Base-by-base conservation (phyloP, 2,797 vertebrate species). In the Chromis chromis region DNA sequence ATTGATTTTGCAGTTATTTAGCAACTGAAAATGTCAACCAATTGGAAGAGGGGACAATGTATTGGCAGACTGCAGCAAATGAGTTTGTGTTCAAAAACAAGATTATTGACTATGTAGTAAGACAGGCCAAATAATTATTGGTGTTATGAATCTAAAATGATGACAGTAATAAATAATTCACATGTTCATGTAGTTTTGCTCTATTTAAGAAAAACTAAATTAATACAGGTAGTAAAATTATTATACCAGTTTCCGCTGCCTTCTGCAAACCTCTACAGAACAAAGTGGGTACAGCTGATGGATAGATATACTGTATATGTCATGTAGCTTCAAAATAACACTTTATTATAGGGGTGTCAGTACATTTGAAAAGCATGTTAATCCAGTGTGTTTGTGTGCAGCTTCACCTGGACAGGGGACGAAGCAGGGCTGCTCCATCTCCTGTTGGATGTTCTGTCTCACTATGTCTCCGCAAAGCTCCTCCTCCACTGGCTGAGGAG, bases 341-440 rank as follows among this genome's bases (percentile, higher is more conserved):
- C 7, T 9, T 49, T 1, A 58, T 13, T n/a, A 11, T 0, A 3
- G 10, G 39, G 13, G 21, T 48, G 31, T 8, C 5, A 4, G 21
- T 42, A 36, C 21, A 53, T 17, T 21, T 22, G 16, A 44, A 56
- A 6, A 57, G 19, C 33, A 33, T 28, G n/a, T 22, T n/a, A 7
- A 53, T 52, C 8, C 21, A 54, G 19, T 39, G 56, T 57, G 14
- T 69, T 2, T 63, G 19, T 55, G 16, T 33, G 60, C 33, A n/a
- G 9, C 4, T 49, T 88, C 94, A 96, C 97, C 97, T 91, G 95
- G 95, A 62, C 97, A 99, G 76, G 98, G 97, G 40, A 98, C 93
- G 9, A 96, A 96, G 87, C 98, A 99, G 0, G 92, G 93, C 82
- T 96, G 92, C 71, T 95, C 93, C 77, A 97, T 93, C 33, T 93